Evolutionary conservation across 64 coral and sea anemone genomes (phyloP).

Genomic region (Orbicella faveolata): DNA sequence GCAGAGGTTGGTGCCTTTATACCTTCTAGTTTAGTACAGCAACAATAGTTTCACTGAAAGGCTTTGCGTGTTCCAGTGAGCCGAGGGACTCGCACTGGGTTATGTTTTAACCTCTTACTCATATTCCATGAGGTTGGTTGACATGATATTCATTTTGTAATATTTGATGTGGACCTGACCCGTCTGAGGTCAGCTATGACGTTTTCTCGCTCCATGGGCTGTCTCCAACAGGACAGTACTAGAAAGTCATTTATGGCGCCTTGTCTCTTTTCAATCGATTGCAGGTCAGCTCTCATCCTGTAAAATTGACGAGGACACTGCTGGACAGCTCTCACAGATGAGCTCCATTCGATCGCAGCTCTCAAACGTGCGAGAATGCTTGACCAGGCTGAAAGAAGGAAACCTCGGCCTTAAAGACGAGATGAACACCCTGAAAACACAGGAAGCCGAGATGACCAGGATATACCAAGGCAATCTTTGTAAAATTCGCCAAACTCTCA

Average conservation of each 20-base stretch:
- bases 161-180: neutral
- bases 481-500: neutral
- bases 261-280: neutral
- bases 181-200: too few species aligned
- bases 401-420: neutral
- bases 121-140: too few species aligned
- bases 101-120: too few species aligned
- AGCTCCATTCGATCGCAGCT: slow-evolving; percentile 8
- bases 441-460: neutral
- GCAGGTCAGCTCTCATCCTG: neutral
- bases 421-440: neutral
- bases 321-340: neutral
- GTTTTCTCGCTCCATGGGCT: too few species aligned
- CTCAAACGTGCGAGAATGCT: neutral
- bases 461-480: neutral
- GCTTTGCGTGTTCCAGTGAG: too few species aligned
- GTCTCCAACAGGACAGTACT: too few species aligned
- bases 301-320: neutral
- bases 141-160: neutral
- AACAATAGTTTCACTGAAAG: neutral
- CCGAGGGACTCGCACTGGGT: too few species aligned
- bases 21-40: neutral
- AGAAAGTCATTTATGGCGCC: neutral
- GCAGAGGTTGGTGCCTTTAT: slow-evolving; percentile 23
- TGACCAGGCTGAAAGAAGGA: neutral